These are phyloP conservation scores for Phanerotoma sp. DNA, from an alignment of 2,888 invertebrate genomes.

Conservation along the genomic window DNA sequence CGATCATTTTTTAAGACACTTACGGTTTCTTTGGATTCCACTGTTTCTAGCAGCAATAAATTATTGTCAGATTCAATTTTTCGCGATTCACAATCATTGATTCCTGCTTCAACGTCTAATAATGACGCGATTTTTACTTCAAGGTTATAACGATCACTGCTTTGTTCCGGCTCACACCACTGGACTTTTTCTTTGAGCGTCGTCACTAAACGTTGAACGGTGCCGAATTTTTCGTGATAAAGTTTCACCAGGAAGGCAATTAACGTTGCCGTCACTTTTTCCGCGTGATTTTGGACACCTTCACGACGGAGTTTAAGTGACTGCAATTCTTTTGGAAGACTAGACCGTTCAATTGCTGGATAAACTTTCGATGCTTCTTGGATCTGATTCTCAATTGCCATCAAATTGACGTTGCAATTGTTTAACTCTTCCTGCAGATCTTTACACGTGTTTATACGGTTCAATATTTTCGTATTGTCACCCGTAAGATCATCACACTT, in stretches of 20 bases:
- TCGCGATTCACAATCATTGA: conserved; percentile 70
- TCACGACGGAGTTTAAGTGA: conserved; percentile 83
- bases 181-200: conserved; percentile 84
- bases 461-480: conserved; percentile 79
- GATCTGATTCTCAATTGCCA: conserved; percentile 69
- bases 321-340: conserved; percentile 78
- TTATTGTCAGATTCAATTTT: conserved; percentile 72
- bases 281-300: conserved; percentile 73
- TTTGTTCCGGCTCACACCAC: conserved; percentile 88
- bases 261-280: conserved; percentile 74
- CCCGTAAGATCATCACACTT: conserved; percentile 90
- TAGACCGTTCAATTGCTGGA: conserved; percentile 76
- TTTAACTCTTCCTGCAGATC: conserved; percentile 72
- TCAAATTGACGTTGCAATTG: conserved; percentile 68
- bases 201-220: conserved; percentile 77
- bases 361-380: conserved; percentile 72
- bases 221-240: conserved; percentile 80
- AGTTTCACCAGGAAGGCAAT: conserved; percentile 82
- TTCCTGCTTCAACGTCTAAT: conserved; percentile 72
- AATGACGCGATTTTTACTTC: conserved; percentile 86
- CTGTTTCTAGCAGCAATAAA: conserved; percentile 69
- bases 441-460: conserved; percentile 75
- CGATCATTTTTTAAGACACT: conserved; percentile 70
- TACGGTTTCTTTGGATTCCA: conserved; percentile 72
- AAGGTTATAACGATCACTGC: conserved; percentile 88